A percentile compares a stretch with the other conserved stretches of the same genome.
phyloP scores from a whole-genome alignment of 2,888 invertebrate genomes.

The Sympetrum striolatum region DNA sequence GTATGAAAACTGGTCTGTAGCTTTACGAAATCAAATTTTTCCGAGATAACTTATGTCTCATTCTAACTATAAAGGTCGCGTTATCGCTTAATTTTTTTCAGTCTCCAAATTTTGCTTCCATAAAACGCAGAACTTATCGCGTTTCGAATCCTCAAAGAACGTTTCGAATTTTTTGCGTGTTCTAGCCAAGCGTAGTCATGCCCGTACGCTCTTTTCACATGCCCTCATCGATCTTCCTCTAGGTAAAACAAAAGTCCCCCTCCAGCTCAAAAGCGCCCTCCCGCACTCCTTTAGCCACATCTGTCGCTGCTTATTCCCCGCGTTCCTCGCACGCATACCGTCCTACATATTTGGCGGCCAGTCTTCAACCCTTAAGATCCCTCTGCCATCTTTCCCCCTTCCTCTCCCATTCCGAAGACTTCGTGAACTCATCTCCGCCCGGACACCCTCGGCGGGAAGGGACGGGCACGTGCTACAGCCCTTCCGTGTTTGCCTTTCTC shows the following conservation, averaged over 20 bases:
- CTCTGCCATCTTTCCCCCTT: not conserved
- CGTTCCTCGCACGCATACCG: conserved; percentile 26
- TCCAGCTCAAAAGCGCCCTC: not conserved
- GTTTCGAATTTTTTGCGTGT: too few relatives aligned
- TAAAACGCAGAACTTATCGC: too few relatives aligned
- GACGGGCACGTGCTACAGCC: not conserved
- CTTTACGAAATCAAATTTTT: too few relatives aligned
- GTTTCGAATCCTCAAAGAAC: too few relatives aligned
- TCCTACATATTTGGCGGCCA: conserved; percentile 19
- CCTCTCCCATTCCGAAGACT: not conserved
- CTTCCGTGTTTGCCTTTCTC: conserved; percentile 17
- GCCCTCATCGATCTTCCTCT: not conserved
- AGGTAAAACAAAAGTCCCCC: not conserved
- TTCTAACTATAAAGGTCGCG: too few relatives aligned
- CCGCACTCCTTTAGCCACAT: not conserved
- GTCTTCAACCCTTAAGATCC: not conserved
- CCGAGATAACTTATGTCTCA: too few relatives aligned
- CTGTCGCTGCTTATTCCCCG: conserved; percentile 6
- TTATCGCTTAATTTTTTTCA: too few relatives aligned
- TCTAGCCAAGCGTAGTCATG: too few relatives aligned
- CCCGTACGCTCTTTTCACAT: too few relatives aligned
- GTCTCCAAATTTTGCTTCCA: too few relatives aligned
- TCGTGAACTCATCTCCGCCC: not conserved
- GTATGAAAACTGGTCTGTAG: too few relatives aligned
- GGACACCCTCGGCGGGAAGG: not conserved